Evolutionary conservation across 1,140 invertebrate genomes (phyloP).

Genomic region (Colletes gigas): DNA sequence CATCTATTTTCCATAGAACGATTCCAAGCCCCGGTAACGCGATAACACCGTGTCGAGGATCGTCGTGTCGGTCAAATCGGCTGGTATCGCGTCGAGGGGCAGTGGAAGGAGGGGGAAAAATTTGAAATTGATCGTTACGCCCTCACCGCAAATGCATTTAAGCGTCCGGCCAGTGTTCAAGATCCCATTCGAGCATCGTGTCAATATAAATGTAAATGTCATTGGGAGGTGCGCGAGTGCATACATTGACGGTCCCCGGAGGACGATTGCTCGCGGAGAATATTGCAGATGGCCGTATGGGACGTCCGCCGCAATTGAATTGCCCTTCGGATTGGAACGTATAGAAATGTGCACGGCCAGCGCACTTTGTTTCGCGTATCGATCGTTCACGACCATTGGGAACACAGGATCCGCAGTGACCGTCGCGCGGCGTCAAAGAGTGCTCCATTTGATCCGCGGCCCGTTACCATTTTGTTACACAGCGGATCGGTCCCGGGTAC

Average conservation of each 20-base stretch:
- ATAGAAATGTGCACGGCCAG: slow-evolving; percentile 66
- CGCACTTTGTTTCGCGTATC: slow-evolving; percentile 67
- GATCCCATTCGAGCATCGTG: slow-evolving; percentile 69
- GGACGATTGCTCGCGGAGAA: slow-evolving; percentile 73
- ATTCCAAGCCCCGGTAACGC: neutral
- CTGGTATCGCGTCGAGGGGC: slow-evolving; percentile 22
- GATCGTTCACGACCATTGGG: slow-evolving; percentile 65
- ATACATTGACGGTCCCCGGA: slow-evolving; percentile 70
- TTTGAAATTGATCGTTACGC: slow-evolving; percentile 67
- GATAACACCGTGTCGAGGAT: slow-evolving; percentile 15
- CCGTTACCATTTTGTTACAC: slow-evolving; percentile 41
- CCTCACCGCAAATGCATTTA: slow-evolving; percentile 64
- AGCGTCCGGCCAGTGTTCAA: slow-evolving; percentile 70
- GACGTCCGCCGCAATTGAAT: slow-evolving; percentile 75
- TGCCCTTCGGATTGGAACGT: slow-evolving; percentile 73
- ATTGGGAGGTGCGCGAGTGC: slow-evolving; percentile 65
- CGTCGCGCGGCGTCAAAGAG: slow-evolving; percentile 41
- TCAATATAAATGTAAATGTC: slow-evolving; percentile 80
- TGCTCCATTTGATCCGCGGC: slow-evolving; percentile 52
- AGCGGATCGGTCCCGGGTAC: slow-evolving; percentile 4
- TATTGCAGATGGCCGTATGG: slow-evolving; percentile 71
- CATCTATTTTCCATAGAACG: neutral
- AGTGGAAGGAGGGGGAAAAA: slow-evolving; percentile 37
- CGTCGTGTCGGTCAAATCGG: slow-evolving; percentile 40
- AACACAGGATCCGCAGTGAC: slow-evolving; percentile 40